phyloP scores from a whole-genome alignment of 2,797 vertebrate genomes.

The Diceros bicornis region DNA sequence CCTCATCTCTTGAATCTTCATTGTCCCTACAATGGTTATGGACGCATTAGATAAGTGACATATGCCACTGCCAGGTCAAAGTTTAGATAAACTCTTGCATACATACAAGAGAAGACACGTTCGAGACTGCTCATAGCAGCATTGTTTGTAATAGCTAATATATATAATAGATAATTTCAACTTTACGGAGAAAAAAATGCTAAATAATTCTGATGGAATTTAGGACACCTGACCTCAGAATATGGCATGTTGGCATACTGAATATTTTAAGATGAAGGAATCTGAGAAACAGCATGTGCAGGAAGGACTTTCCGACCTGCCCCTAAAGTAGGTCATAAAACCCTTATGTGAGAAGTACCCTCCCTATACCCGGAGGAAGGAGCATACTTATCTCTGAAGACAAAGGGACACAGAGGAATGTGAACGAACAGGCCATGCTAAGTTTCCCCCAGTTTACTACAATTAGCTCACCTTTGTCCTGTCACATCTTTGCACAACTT shows the following conservation, averaged over 20 bases:
- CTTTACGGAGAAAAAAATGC: conserved; percentile 24
- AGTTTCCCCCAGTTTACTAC: neutral
- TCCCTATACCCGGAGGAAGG: neutral
- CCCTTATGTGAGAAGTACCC: neutral
- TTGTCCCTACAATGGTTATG: neutral
- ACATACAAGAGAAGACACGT: neutral
- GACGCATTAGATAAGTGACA: neutral
- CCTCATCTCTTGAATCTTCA: neutral
- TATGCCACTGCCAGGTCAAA: neutral
- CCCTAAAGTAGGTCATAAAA: neutral
- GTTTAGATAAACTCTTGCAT: neutral
- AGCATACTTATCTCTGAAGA: neutral
- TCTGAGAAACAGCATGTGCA: neutral
- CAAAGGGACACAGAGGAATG: neutral
- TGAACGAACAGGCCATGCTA: neutral
- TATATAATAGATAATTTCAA: neutral
- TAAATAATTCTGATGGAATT: neutral
- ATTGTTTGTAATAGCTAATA: neutral
- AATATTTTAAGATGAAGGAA: neutral
- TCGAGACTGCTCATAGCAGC: neutral
- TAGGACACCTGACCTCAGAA: neutral
- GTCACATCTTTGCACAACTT: neutral
- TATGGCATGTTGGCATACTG: fast-evolving
- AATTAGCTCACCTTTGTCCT: neutral
- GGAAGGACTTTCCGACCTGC: neutral